Percentiles rank a stretch among this genome's conserved stretches.
Conservation (phyloP, 2,888 invertebrate species). For the Luffia ferchaultella region DNA sequence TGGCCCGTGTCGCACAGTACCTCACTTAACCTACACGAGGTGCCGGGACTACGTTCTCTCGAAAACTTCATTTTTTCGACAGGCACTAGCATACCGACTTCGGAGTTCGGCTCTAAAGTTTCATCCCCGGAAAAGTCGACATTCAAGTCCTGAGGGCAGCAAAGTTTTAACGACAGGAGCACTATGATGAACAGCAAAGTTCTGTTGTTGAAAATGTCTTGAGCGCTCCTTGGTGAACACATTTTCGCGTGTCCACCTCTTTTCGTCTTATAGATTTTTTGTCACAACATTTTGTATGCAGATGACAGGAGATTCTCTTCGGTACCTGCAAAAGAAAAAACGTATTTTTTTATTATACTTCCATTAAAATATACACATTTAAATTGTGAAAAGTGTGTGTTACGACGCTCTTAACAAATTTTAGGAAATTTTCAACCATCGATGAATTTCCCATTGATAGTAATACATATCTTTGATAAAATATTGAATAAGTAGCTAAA, state of each 20-base stretch:
- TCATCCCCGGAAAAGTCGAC: conserved; percentile 46
- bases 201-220: conserved; percentile 41
- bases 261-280: conserved; percentile 12
- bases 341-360: background rate
- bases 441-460: too few relatives aligned
- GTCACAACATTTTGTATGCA: conserved; percentile 37
- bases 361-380: conserved; percentile 8
- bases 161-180: conserved; percentile 47
- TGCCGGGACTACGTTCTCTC: conserved; percentile 25
- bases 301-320: conserved; percentile 4
- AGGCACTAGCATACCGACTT: conserved; percentile 33
- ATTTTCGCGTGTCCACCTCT: conserved; percentile 29
- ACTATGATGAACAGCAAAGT: conserved; percentile 52
- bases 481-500: too few relatives aligned
- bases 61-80: conserved; percentile 37
- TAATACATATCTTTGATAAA: too few relatives aligned
- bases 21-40: conserved; percentile 67
- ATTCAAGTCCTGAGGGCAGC: conserved; percentile 51
- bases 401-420: too few relatives aligned
- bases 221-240: conserved; percentile 40
- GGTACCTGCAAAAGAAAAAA: conserved; percentile 36
- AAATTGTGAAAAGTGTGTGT: too few relatives aligned
- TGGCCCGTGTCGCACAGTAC: conserved; percentile 70
- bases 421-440: too few relatives aligned
- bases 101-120: conserved; percentile 29